Evolutionary conservation across 1,140 invertebrate species (phyloP).

Genomic region (Lepidotrigona ventralis): DNA sequence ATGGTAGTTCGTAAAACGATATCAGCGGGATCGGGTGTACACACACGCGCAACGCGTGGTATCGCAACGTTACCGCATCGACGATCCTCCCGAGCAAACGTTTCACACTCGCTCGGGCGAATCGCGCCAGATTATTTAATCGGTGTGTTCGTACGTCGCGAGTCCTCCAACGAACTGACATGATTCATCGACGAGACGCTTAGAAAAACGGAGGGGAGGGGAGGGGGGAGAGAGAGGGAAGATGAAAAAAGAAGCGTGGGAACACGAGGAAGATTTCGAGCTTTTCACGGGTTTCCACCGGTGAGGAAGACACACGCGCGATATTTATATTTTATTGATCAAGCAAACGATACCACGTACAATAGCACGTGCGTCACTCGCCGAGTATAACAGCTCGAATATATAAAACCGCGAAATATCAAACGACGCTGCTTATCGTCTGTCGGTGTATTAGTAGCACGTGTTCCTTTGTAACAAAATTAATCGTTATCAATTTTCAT

Average conservation of each 20-base stretch:
- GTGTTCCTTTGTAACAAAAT: slow-evolving; percentile 5
- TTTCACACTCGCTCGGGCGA: background rate
- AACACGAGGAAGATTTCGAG: background rate
- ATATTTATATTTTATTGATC: slow-evolving; percentile 55
- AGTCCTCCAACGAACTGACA: background rate
- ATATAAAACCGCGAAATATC: slow-evolving; percentile 18
- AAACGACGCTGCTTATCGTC: slow-evolving; percentile 34
- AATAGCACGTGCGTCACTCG: slow-evolving; percentile 46
- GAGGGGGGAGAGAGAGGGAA: rapidly evolving
- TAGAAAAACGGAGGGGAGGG: rapidly evolving
- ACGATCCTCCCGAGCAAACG: background rate
- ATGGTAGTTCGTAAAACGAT: slow-evolving; percentile 8
- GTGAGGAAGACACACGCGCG: background rate
- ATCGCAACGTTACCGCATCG: slow-evolving; percentile 19
- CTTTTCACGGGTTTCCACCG: background rate
- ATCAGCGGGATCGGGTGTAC: background rate
- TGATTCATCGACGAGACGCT: background rate
- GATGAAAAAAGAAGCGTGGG: background rate
- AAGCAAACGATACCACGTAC: slow-evolving; percentile 28
- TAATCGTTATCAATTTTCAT: background rate
- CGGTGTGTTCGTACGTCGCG: background rate
- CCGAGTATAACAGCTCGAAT: background rate
- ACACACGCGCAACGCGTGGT: background rate
- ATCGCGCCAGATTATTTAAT: slow-evolving; percentile 15
- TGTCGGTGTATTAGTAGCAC: slow-evolving; percentile 4